Base-by-base conservation (phyloP, 2,888 invertebrate genomes). In the Lumbricus terrestris region DNA sequence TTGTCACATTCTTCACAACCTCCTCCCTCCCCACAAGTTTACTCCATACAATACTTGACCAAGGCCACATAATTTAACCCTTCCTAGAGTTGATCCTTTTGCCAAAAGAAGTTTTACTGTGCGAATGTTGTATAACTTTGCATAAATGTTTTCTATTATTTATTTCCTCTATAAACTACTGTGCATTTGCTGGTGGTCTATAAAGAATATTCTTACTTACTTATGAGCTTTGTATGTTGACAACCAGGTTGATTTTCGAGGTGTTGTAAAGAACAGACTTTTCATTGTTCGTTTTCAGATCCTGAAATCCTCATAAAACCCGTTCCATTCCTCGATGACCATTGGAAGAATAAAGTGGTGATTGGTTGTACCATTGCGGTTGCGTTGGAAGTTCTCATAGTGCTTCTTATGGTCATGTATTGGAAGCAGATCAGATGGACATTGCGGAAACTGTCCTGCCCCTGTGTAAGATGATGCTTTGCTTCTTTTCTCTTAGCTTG, bases 381-480 rank as follows among this genome's bases (percentile, higher is more conserved):
- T n/a, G 91, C 92, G 16, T 35, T 92, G 34, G 92, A 92, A 88
- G 82, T 91, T n/a, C 88, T 91, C 88, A 90, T 92, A 29, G 91
- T 92, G 18, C 83, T 92, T n/a, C 88, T 92, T 54, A 92, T 92
- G 54, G 90, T 92, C 42, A 83, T 91, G 38, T 92, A 92, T 90
- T 92, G 92, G 92, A 54, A 89, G 20, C 91, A 92, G 90, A 92
- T 92, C 42, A 89, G 92, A 37, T 92, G 92, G 92, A 90, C 90
- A 29, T 89, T 92, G 37, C 90, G 91, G 29, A 92, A 92, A 89
- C 83, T 92, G 29, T 40, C 90, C 82, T 92, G 92, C 90, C 92
- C 92, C 29, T 92, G 92, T 91, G 92, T 92, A 90, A 88, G 92
- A 90, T 89, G 23, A 33, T 20, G 37, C 82, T 34, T 85, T 20